Evolutionary conservation across 2,888 invertebrate species (phyloP), one percentile per base, ranked within the genome.

Genomic region (Choreutis nemorana): DNA sequence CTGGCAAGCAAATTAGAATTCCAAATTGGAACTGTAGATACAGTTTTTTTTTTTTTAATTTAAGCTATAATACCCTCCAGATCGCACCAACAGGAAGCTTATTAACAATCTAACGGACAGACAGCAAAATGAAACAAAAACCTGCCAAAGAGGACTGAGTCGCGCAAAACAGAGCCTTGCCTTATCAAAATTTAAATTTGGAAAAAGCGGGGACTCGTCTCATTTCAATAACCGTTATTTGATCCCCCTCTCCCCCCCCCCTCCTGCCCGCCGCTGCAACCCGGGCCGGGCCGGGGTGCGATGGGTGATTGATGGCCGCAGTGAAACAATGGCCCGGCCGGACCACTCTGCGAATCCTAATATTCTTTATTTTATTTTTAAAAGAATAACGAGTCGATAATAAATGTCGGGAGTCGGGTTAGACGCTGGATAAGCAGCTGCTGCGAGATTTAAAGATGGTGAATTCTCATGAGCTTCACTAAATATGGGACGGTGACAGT

Each of bases 131-230:
- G 65, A 71, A 68, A 53, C 52, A 50, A 49, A 55, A 67, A 59
- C 61, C 60, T 59, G 52, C 60, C 61, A 55, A 63, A 63, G 61
- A 49, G 56, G 61, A 53, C 59, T 48, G 60, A 68, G 62, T 70
- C 72, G 60, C 64, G 64, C 56, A 67, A 72, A 77, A 77, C 75
- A 65, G 65, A 64, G 62, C 57, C 61, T 70, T 58, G 75, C 77
- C 77, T 77, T 78, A 78, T 77, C 77, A 78, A 77, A 77, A 78
- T 77, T 78, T 78, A 78, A 77, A 78, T 78, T 77, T 66, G 64
- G 66, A 77, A 77, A 77, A 73, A 73, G 70, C 72, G 62, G 66
- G 64, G 61, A 64, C 60, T 55, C 57, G 60, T 61, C 73, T 77
- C 77, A 77, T 78, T 78, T 78, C 78, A 78, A 78, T 78, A 78